A percentile compares a stretch with the other conserved stretches of the same genome.
Evolutionary conservation across 2,888 invertebrate species (phyloP).

Genomic region (Heteropelma amictum): DNA sequence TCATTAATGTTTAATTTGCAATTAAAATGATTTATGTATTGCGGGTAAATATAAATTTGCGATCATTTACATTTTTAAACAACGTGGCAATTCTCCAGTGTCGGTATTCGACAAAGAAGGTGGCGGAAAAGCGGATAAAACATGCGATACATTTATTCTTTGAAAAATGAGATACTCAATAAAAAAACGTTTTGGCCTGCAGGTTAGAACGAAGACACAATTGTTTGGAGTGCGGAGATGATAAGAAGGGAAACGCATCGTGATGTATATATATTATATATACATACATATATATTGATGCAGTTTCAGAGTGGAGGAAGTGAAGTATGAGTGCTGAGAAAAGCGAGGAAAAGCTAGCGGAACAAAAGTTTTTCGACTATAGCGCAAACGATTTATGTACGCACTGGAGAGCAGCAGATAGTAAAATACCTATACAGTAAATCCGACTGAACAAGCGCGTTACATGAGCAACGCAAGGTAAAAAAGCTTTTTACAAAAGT

Average conservation of each 20-base stretch:
- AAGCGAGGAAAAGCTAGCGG: constrained; percentile 46
- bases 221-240: constrained; percentile 42
- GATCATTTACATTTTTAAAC: neutral
- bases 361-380: constrained; percentile 54
- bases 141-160: neutral
- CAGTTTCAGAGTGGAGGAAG: constrained; percentile 16
- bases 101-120: neutral
- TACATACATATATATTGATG: constrained; percentile 10
- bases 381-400: constrained; percentile 53
- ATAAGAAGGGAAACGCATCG: constrained; percentile 43
- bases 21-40: neutral
- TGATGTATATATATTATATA: neutral
- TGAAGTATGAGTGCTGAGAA: constrained; percentile 30
- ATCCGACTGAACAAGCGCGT: constrained; percentile 15
- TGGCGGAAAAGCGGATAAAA: constrained; percentile 1
- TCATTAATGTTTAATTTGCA: neutral
- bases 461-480: constrained; percentile 35
- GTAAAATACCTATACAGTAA: constrained; percentile 49
- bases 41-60: neutral
- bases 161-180: constrained; percentile 5
- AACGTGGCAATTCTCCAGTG: neutral
- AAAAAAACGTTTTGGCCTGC: constrained; percentile 5
- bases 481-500: constrained; percentile 55
- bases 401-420: constrained; percentile 46
- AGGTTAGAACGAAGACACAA: constrained; percentile 32